Base-by-base conservation (phyloP, 1,140 invertebrate species). In the Lethocerus indicus region DNA sequence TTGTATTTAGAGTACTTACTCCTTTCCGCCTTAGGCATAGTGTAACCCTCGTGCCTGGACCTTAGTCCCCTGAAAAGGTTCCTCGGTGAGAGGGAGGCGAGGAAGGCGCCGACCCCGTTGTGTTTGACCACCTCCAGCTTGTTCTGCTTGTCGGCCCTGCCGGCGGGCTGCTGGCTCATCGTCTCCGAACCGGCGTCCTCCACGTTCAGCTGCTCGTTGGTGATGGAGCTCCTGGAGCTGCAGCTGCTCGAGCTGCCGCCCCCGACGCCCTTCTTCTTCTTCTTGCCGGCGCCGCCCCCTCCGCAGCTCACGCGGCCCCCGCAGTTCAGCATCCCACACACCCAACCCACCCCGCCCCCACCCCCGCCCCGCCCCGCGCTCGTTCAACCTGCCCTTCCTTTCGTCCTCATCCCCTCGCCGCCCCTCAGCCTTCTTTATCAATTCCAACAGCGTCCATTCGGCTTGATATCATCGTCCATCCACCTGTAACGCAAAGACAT, bases 21-120 rank as follows among this genome's bases (percentile, higher is more conserved):
- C 68, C 74, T 69, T 63, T 78, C 76, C 44, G 75, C 73, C 61
- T 76, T 75, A 9, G 75, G 75, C 72, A 77, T 78, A 64, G 74
- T 75, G 59, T 75, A 70, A 3, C 42, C 18, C 14, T 59, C 54
- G n/a, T 23, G 45, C 20, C 39, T 42, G 23, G 60, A 58, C 25
- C 47, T 52, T 20, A 55, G 53, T 1, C 56, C 54, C 25, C 46
- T 51, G 45, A 60, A 57, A 20, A 60, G 49, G 50, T 57, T 58
- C 29, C 54, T 51, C 9, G 58, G 58, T 2, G 58, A 59, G 16
- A 70, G 61, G 25, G 63, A 64, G 63, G 61, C 71, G 51, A 64
- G 64, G 49, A 70, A 61, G 57, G 64, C 66, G 51, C 57, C 55
- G 14, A 56, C 54, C 5, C 54, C 59, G 20, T 52, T 52, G 3